These are phyloP conservation scores for Hepsetus odoe DNA, from an alignment of 2,113 vertebrate species.

Conservation along the genomic window DNA sequence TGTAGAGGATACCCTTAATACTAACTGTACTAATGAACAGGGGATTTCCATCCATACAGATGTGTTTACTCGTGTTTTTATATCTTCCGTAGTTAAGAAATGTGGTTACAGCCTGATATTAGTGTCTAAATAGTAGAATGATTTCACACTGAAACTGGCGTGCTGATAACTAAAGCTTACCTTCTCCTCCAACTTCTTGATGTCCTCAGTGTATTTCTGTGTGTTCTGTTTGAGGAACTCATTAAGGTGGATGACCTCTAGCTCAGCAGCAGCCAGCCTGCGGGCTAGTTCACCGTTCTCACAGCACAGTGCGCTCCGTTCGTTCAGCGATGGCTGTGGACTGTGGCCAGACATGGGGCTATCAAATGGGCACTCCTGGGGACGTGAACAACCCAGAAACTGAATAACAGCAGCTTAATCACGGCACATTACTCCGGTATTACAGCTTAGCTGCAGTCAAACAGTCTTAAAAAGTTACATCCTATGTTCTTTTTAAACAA, in stretches of 20 bases:
- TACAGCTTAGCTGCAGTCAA: no score
- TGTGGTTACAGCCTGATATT: no score
- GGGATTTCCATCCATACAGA: no score
- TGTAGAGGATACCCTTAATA: no score
- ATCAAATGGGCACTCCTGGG: conserved; percentile 61
- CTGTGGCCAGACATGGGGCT: conserved; percentile 57
- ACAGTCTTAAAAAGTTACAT: no score
- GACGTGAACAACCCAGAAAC: neutral
- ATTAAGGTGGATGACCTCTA: conserved; percentile 83
- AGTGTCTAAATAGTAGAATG: no score
- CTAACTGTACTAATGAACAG: no score
- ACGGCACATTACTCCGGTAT: neutral
- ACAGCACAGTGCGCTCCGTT: conserved; percentile 67
- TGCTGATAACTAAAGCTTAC: conserved; percentile 61
- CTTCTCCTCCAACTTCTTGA: conserved; percentile 94
- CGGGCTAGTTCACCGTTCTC: conserved; percentile 84
- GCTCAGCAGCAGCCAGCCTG: conserved; percentile 81
- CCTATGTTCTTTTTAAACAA: no score
- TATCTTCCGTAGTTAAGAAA: no score
- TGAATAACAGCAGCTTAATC: neutral
- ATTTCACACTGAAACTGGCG: no score
- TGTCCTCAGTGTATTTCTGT: conserved; percentile 86
- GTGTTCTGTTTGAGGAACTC: conserved; percentile 85
- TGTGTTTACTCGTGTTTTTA: no score
- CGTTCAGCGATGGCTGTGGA: conserved; percentile 66